Evolutionary conservation across 2,797 vertebrate species (phyloP), one percentile per base, ranked within the genome.

Genomic region (Takifugu ocellatus): DNA sequence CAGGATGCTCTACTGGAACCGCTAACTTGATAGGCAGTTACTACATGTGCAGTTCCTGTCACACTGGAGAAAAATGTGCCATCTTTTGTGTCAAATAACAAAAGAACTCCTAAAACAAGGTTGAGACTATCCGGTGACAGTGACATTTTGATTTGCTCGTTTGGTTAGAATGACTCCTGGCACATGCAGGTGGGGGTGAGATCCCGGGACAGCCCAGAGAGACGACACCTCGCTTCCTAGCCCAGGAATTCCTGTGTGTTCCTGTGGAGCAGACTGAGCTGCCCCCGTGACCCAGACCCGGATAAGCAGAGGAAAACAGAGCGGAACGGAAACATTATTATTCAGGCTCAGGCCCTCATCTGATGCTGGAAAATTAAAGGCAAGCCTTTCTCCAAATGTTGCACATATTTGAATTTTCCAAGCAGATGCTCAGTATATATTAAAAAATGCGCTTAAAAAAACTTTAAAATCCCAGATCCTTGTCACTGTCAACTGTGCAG

Each of bases 11-110:
- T 74, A 74, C 63, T 77, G 79, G 79, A 84, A 72, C 24, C 10
- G 54, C 26, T 56, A 64, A 75, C 71, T 67, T 69, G 25, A 33
- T 61, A 31, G 36, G 77, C 78, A 82, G 77, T 70, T 54, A 59
- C 79, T 75, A 66, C 83, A 83, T 61, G 77, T 83, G 78, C 51
- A 68, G 52, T 54, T 59, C 54, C 48, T 64, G 51, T 78, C 58
- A 66, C 62, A 65, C 63, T 83, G 78, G 72, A 76, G 75, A 71
- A 56, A 48, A 50, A 50, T 64, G 67, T 56, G 54, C 59, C 50
- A 57, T 66, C 56, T 63, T 72, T 63, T 46, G 27, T 63, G 56
- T 78, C 62, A 59, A 65, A 68, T 75, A 81, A 77, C 49, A 74
- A 79, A 70, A 68, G 12, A 73, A 44, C 43, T 44, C 43, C 36